Base-by-base conservation (phyloP, 2,888 invertebrate species). In the Nipponacmea schrenckii region DNA sequence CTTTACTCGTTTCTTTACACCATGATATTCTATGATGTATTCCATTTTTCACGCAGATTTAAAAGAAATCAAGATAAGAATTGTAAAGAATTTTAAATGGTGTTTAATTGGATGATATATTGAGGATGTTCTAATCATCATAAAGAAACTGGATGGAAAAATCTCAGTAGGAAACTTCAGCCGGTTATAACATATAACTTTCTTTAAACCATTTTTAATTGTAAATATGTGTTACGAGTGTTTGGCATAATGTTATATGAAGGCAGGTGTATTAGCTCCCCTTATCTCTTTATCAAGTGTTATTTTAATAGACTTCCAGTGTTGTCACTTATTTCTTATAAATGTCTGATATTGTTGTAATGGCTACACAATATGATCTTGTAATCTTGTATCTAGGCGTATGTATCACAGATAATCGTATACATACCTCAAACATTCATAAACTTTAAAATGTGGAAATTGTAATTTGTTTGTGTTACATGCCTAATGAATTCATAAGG, bases 261-360 rank as follows among this genome's bases (percentile, higher is more conserved):
- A 56, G 20, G 56, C 24, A 10, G 10, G 56, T 56, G 56, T 20
- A 56, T 24, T 20, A 12, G 12, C 56, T 24, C 24, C 56, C 20
- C 56, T 10, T 56, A 12, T 24, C 24, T 20, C 20, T 56, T 20
- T 56, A 12, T 17, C 7, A 2, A 24, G 56, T 56, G 24, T 56
- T 39, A 39, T 39, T 39, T 39, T 56, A 24, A 56, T 56, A 56
- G 24, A 56, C 20, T 56, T 56, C 56, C 20, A 56, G 20, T 56
- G 56, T 56, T 56, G 56, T 56, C 56, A 56, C 56, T 56, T 56
- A 56, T 56, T 56, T 24, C 56, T 56, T 24, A 56, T 56, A 56
- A 56, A 56, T 24, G 56, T 14, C 56, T 56, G 56, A 24, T 56
- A 56, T 56, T 56, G 56, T 56, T 24, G 56, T 39, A 39, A 39